phyloP scores from a whole-genome alignment of 2,113 vertebrate genomes.

The Glareola pratincola region DNA sequence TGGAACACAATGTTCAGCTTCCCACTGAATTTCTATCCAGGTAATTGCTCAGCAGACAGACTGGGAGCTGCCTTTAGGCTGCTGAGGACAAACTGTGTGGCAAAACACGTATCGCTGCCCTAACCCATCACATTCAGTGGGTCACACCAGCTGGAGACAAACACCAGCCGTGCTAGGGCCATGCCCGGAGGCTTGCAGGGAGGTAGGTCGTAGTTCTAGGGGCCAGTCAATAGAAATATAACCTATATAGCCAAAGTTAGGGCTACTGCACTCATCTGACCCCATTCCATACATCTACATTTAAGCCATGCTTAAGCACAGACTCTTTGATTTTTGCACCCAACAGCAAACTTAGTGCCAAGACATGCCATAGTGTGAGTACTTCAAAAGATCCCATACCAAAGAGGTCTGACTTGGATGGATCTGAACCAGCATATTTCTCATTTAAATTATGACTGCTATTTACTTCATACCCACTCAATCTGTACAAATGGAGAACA shows the following conservation, averaged over 20 bases:
- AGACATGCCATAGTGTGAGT: background rate
- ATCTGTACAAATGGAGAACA: background rate
- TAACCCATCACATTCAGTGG: background rate
- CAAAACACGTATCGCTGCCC: rapidly evolving
- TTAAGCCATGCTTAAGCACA: background rate
- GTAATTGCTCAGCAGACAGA: background rate
- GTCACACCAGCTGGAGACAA: background rate
- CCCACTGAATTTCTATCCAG: background rate
- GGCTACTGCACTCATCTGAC: background rate
- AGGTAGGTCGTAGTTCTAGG: rapidly evolving
- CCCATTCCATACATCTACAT: background rate
- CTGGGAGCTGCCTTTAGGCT: background rate
- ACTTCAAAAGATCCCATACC: rapidly evolving
- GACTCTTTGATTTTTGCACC: rapidly evolving
- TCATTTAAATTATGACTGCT: background rate
- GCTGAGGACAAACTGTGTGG: background rate
- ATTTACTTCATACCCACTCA: background rate
- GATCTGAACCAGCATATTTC: background rate
- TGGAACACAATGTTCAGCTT: background rate
- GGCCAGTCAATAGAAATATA: background rate
- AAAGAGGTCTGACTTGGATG: background rate
- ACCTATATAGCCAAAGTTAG: background rate
- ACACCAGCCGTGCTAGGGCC: rapidly evolving
- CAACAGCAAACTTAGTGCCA: background rate
- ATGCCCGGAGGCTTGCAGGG: rapidly evolving